phyloP scores from a whole-genome alignment of 1,140 invertebrate genomes.

The Euglossa dilemma region DNA sequence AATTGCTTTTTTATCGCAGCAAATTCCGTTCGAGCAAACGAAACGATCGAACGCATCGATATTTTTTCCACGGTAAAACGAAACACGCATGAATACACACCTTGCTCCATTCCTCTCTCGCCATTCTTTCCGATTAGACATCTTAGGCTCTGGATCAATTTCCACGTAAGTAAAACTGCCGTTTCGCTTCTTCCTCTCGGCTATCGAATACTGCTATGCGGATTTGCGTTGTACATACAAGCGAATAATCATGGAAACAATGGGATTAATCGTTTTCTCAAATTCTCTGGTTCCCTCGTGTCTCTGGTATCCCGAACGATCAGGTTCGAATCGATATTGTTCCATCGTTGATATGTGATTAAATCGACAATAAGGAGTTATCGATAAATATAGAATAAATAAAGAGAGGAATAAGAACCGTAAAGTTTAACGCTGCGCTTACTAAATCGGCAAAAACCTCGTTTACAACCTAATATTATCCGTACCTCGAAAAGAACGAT shows the following conservation, averaged over 20 bases:
- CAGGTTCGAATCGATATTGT: neutral
- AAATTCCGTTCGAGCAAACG: conserved; percentile 19
- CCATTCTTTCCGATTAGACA: too few relatives aligned
- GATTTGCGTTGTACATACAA: neutral
- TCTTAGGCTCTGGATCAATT: neutral
- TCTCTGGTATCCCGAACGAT: neutral
- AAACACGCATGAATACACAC: neutral
- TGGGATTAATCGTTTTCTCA: neutral
- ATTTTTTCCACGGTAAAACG: neutral
- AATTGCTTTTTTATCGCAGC: conserved; percentile 32
- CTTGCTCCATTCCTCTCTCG: too few relatives aligned
- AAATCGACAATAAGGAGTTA: neutral
- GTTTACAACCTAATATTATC: neutral
- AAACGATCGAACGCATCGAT: conserved; percentile 19
- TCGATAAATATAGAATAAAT: neutral
- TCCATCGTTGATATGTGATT: conserved; percentile 40
- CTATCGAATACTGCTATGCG: neutral
- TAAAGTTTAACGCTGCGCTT: neutral
- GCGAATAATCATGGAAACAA: neutral
- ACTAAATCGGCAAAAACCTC: neutral
- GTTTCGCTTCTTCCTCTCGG: neutral
- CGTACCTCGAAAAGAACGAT: neutral
- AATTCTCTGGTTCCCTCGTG: too few relatives aligned
- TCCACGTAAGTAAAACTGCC: neutral
- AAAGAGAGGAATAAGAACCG: neutral